A percentile compares a stretch with the other conserved stretches of the same genome.
Evolutionary conservation across 2,888 invertebrate genomes (phyloP).

Genomic region (Tetragonula carbonaria): DNA sequence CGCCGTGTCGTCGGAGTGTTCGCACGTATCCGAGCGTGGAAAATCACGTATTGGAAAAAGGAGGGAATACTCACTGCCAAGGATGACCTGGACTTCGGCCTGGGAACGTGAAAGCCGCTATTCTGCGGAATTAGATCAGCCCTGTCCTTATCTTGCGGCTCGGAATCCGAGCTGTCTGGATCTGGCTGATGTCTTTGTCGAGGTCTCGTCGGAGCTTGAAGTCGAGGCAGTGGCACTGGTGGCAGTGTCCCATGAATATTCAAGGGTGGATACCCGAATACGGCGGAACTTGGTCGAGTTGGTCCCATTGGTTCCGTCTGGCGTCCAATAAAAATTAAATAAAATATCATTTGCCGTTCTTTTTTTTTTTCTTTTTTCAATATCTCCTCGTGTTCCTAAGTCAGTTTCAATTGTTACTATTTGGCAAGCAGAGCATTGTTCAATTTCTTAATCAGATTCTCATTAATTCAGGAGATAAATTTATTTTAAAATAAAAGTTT

Average conservation of each 20-base stretch:
- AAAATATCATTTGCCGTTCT: not conserved
- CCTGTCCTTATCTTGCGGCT: constrained; percentile 87
- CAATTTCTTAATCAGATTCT: not conserved
- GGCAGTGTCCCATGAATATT: constrained; percentile 86
- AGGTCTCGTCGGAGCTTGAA: constrained; percentile 82
- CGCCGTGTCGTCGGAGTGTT: not conserved
- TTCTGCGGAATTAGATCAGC: constrained; percentile 89
- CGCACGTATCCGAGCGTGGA: not conserved
- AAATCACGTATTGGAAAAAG: not conserved
- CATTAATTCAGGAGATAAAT: not conserved
- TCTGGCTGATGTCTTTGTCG: constrained; percentile 78
- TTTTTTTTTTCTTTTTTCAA: too few species aligned
- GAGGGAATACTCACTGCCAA: constrained; percentile 85
- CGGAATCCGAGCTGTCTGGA: constrained; percentile 83
- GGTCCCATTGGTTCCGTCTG: constrained; percentile 90
- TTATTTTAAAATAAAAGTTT: not conserved
- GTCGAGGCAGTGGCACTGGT: constrained; percentile 90
- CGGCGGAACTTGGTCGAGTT: constrained; percentile 92
- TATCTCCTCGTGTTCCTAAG: not conserved
- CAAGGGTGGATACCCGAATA: constrained; percentile 91
- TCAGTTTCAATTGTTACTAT: not conserved
- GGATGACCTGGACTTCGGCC: constrained; percentile 92
- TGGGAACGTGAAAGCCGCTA: constrained; percentile 90
- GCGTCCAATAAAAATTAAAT: not conserved
- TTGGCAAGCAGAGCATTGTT: not conserved